phyloP scores from a whole-genome alignment of 2,888 invertebrate species.

The Zaprionus bogoriensis region DNA sequence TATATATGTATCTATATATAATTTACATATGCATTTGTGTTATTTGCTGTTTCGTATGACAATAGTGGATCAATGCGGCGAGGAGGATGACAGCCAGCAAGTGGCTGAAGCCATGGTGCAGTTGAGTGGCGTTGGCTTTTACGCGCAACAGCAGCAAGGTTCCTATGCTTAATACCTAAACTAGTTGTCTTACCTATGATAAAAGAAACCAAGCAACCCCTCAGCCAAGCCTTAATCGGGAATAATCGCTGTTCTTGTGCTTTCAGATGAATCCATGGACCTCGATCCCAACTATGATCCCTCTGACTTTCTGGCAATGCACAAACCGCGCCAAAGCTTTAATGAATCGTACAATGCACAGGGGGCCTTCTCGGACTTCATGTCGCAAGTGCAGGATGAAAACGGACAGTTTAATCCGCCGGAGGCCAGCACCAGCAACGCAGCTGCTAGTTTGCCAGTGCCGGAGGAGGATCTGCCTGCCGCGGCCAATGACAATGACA shows the following conservation, averaged over 20 bases:
- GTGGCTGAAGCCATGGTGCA: slow-evolving; percentile 91
- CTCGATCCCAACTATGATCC: slow-evolving; percentile 93
- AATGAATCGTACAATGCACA: slow-evolving; percentile 39
- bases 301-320: slow-evolving; percentile 89
- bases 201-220: too few species aligned
- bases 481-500: slow-evolving; percentile 82
- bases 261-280: slow-evolving; percentile 88
- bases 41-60: slow-evolving; percentile 25
- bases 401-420: slow-evolving; percentile 54
- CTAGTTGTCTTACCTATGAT: slow-evolving; percentile 21
- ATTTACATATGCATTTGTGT: slow-evolving; percentile 23
- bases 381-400: slow-evolving; percentile 65
- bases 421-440: slow-evolving; percentile 53
- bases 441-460: slow-evolving; percentile 25
- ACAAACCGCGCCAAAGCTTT: slow-evolving; percentile 75
- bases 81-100: slow-evolving; percentile 88
- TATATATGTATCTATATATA: too few species aligned
- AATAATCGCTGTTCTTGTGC: slow-evolving; percentile 21
- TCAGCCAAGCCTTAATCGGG: neutral
- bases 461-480: slow-evolving; percentile 63
- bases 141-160: slow-evolving; percentile 84
- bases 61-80: slow-evolving; percentile 82
- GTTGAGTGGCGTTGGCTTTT: slow-evolving; percentile 87
- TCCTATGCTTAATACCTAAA: slow-evolving; percentile 52
- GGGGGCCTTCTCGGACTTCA: slow-evolving; percentile 60